phyloP scores from a whole-genome alignment of 2,113 vertebrate genomes.

The Oreochromis spilurus region DNA sequence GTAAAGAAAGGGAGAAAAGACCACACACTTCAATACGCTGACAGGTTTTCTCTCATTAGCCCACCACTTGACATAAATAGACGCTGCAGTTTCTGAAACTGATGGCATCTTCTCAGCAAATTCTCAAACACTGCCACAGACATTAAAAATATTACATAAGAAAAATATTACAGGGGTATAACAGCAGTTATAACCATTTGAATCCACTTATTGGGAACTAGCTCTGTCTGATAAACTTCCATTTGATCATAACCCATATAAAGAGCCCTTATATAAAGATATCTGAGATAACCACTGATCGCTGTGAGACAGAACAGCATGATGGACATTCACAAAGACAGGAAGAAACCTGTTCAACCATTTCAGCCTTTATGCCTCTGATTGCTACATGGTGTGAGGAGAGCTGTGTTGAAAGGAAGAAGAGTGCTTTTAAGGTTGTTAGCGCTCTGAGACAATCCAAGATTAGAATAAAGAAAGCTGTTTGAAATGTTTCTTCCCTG shows the following conservation, averaged over 20 bases:
- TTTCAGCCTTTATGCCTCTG: constrained; percentile 7
- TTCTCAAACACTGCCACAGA: neutral
- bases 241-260: neutral
- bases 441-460: neutral
- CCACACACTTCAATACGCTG: neutral
- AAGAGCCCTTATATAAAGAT: neutral
- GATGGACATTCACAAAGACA: constrained; percentile 28
- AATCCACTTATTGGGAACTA: neutral
- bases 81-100: neutral
- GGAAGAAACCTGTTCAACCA: neutral
- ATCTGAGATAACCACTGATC: neutral
- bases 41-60: neutral
- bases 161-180: neutral
- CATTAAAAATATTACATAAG: neutral
- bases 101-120: neutral
- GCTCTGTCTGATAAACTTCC: neutral
- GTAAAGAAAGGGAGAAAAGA: neutral
- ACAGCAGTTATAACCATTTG: neutral
- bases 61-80: neutral
- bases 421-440: constrained; percentile 12
- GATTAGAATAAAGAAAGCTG: neutral
- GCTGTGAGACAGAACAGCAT: constrained; percentile 4
- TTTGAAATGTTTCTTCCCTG: constrained; percentile 1
- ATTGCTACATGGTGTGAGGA: constrained; percentile 3
- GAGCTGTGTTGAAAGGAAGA: neutral